Conservation (phyloP, 2,888 invertebrate genomes). For the Aspidiotus rigidus region DNA sequence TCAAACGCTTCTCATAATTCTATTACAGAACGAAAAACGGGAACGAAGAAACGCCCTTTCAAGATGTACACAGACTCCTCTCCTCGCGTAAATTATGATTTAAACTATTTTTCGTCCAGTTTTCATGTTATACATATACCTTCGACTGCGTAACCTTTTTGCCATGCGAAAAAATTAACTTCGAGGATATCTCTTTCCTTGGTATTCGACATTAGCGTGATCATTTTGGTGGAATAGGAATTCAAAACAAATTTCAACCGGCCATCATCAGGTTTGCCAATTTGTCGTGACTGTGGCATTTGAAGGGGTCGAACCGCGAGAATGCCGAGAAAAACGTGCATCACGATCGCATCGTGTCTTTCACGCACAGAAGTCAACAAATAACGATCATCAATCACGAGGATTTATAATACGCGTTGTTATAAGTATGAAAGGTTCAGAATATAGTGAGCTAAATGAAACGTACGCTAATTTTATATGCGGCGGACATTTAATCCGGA, state of each 20-base stretch:
- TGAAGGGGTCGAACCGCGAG: too few species aligned
- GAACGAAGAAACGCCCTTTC: slow-evolving; percentile 7
- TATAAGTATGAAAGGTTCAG: not conserved
- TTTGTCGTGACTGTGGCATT: slow-evolving; percentile 17
- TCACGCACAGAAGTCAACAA: slow-evolving; percentile 12
- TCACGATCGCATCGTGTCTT: not conserved
- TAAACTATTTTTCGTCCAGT: too few species aligned
- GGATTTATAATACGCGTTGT: not conserved
- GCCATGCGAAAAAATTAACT: too few species aligned
- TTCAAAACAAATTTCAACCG: too few species aligned
- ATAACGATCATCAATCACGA: slow-evolving; percentile 14
- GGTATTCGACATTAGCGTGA: too few species aligned
- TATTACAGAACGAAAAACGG: slow-evolving; percentile 10
- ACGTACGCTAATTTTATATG: not conserved
- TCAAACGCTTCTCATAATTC: slow-evolving; percentile 7
- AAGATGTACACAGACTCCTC: not conserved
- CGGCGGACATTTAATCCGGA: not conserved
- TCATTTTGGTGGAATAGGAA: too few species aligned
- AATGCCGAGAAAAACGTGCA: slow-evolving; percentile 4
- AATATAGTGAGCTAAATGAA: not conserved
- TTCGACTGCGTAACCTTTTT: too few species aligned
- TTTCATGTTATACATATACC: too few species aligned
- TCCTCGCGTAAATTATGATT: not conserved
- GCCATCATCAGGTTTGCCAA: too few species aligned
- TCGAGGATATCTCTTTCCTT: too few species aligned